Conservation (phyloP, 1,140 invertebrate genomes). For the Tenebrio molitor region DNA sequence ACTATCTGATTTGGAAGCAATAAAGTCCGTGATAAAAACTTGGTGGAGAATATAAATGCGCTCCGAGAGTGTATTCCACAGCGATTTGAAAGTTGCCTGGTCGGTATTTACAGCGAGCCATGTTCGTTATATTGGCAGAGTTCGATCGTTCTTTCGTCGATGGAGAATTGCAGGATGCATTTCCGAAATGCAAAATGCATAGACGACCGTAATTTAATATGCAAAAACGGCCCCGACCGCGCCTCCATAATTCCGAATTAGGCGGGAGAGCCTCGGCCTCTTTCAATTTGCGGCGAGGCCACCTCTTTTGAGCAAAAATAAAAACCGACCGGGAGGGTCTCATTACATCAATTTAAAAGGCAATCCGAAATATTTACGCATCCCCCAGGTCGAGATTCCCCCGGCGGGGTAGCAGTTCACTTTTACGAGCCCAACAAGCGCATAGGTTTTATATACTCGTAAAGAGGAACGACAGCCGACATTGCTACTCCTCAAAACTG, state of each 20-base stretch:
- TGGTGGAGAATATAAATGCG: slow-evolving; percentile 36
- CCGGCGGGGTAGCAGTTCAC: slow-evolving; percentile 33
- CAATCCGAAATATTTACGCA: slow-evolving; percentile 45
- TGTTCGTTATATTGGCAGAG: slow-evolving; percentile 36
- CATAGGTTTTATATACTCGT: slow-evolving; percentile 52
- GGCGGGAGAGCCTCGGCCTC: too few species aligned
- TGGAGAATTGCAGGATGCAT: slow-evolving; percentile 28
- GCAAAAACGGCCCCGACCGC: slow-evolving; percentile 7
- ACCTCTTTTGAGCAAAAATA: slow-evolving; percentile 25
- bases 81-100: slow-evolving; percentile 37
- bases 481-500: slow-evolving; percentile 42
- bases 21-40: slow-evolving; percentile 38
- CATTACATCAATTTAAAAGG: slow-evolving; percentile 48
- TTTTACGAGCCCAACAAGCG: slow-evolving; percentile 46
- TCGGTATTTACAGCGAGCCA: slow-evolving; percentile 37
- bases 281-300: too few species aligned
- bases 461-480: slow-evolving; percentile 47
- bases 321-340: slow-evolving; percentile 28
- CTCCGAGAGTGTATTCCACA: slow-evolving; percentile 31
- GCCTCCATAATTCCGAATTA: slow-evolving; percentile 8
- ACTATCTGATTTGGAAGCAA: slow-evolving; percentile 37
- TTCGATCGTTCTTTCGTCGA: slow-evolving; percentile 24
- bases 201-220: slow-evolving; percentile 25
- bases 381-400: slow-evolving; percentile 36
- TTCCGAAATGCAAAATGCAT: slow-evolving; percentile 30